These are phyloP conservation scores for Leucopternis melanops DNA, from an alignment of 2,113 vertebrate genomes.

Conservation along the genomic window DNA sequence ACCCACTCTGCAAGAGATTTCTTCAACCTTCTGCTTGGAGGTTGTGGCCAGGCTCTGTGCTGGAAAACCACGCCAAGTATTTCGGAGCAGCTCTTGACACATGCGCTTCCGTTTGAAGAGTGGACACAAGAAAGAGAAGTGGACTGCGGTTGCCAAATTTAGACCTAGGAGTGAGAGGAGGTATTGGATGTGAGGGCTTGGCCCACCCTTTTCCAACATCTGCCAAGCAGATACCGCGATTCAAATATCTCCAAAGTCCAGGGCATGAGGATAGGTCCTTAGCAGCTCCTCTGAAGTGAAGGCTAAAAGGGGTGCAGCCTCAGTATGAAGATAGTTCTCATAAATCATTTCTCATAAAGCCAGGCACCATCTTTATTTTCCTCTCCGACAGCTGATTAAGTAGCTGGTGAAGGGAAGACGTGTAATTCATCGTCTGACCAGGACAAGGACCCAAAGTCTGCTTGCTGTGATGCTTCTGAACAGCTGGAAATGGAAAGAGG, in stretches of 20 bases:
- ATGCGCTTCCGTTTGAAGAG: not conserved
- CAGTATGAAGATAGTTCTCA: not conserved
- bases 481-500: conserved; percentile 33
- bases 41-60: not conserved
- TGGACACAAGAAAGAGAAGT: not conserved
- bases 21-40: not conserved
- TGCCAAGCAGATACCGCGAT: not conserved
- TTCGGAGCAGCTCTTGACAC: not conserved
- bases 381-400: not conserved
- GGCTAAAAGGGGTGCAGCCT: not conserved
- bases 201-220: not conserved
- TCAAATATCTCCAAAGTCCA: not conserved
- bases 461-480: not conserved
- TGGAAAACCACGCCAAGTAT: not conserved
- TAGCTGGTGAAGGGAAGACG: not conserved
- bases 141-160: not conserved
- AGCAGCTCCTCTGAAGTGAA: not conserved
- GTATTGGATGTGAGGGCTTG: not conserved
- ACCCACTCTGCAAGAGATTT: not conserved
- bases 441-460: not conserved
- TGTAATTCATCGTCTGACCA: not conserved
- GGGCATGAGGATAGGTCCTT: not conserved
- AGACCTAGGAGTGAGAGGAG: not conserved
- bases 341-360: not conserved
- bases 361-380: not conserved